These are phyloP conservation scores for Pteruthius melanotis DNA, from an alignment of 2,113 vertebrate genomes.

Conservation along the genomic window DNA sequence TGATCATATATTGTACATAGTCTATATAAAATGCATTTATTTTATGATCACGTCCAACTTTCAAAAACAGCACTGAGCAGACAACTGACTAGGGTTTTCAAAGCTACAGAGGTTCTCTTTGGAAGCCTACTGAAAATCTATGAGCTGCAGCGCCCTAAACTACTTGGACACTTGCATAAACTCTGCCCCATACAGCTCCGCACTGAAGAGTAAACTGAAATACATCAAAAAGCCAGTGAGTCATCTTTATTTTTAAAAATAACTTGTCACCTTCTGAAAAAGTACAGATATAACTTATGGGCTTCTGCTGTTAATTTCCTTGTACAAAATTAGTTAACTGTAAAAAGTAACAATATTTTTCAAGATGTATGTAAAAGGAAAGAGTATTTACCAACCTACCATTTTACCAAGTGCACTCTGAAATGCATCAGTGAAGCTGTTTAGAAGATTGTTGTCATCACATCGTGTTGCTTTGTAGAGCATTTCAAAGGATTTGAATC, in stretches of 20 bases:
- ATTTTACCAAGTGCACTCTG: conserved; percentile 86
- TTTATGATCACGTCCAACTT: neutral
- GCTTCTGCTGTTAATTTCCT: neutral
- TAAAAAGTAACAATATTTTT: neutral
- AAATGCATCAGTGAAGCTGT: conserved; percentile 87
- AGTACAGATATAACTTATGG: neutral
- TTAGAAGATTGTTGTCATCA: conserved; percentile 85
- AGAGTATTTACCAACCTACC: conserved; percentile 74
- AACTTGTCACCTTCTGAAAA: neutral
- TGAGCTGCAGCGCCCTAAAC: neutral
- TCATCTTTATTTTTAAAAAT: neutral
- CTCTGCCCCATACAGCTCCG: neutral
- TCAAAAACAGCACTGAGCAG: neutral
- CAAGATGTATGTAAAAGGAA: neutral
- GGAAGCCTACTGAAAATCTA: neutral
- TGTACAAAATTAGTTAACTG: neutral
- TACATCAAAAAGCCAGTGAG: neutral
- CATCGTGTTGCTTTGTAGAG: conserved; percentile 92
- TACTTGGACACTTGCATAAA: neutral
- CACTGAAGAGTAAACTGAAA: neutral
- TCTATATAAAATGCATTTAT: neutral
- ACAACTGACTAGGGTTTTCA: neutral
- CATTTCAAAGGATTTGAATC: conserved; percentile 96
- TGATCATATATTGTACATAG: neutral
- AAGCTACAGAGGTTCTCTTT: neutral